Base-by-base conservation (phyloP, 1,140 invertebrate genomes). In the Amphibalanus amphitrite region DNA sequence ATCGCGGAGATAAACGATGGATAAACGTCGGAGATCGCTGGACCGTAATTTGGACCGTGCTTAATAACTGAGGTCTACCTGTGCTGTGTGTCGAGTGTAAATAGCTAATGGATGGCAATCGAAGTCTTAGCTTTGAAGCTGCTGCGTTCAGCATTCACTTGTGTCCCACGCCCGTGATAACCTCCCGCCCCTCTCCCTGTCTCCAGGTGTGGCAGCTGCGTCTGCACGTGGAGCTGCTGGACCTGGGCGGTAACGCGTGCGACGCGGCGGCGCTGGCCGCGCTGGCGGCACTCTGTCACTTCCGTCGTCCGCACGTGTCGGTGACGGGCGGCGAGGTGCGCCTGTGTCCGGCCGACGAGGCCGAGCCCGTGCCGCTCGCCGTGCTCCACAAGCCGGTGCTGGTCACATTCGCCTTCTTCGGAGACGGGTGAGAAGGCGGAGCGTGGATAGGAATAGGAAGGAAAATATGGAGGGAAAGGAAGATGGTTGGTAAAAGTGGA, bases 331-430 rank as follows among this genome's bases (percentile, higher is more conserved):
- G 90, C 74, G 86, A 90, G 78, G 83, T 95, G 13, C 87, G 86
- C 64, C 84, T 92, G 74, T 92, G 95, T 79, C 86, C 87, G 29
- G 81, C 88, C 73, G 84, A 88, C 68, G 92, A 97, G 78, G 87
- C 88, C 76, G 91, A 95, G 78, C 89, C 91, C 17, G 85, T 96
- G 71, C 90, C 92, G 6, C 84, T 93, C 64, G 90, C 90, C 28
- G 81, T 97, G 29, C 90, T 91, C 78, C 93, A 97, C 79, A 90
- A 91, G 85, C 94, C 95, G 69, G 85, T 97, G 28, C 92, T 90
- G 80, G 81, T 92, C 20, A 89, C 90, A 38, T 95, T 92, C 82
- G 90, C 90, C 30, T 87, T 95, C 72, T 95, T 91, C 79, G 83
- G 86, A 74, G 83, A 86, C 79, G 87, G 88, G 85, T 87, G 82